phyloP scores from a whole-genome alignment of 2,113 vertebrate genomes.

The Gasterosteus nipponicus region DNA sequence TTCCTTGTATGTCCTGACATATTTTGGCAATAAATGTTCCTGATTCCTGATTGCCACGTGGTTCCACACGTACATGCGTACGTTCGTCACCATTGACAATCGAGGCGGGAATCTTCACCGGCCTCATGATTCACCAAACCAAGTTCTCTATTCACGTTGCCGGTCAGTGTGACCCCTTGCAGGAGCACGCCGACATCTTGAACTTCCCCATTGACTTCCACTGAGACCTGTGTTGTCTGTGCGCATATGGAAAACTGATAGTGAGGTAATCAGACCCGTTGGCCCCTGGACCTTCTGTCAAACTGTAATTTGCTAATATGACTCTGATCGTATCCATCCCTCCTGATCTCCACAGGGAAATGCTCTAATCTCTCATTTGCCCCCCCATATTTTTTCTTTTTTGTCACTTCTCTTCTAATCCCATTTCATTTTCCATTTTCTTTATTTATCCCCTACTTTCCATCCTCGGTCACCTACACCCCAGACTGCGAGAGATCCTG shows the following conservation, averaged over 20 bases:
- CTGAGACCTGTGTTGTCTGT: neutral
- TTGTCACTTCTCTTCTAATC: conserved; percentile 7
- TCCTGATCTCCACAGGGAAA: conserved; percentile 19
- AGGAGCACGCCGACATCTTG: too few relatives aligned
- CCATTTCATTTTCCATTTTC: conserved; percentile 23
- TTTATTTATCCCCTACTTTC: conserved; percentile 8
- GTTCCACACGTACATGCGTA: neutral
- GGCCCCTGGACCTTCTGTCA: neutral
- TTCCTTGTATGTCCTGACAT: too few relatives aligned
- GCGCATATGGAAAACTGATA: neutral
- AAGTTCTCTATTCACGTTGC: too few relatives aligned
- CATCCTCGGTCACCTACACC: neutral
- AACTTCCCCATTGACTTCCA: neutral
- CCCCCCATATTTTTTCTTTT: neutral
- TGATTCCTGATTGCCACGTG: neutral
- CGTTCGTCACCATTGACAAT: too few relatives aligned
- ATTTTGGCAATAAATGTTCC: too few relatives aligned
- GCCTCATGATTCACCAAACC: neutral
- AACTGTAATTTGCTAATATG: conserved; percentile 4
- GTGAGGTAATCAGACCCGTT: neutral
- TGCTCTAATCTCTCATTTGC: conserved; percentile 7
- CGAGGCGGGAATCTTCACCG: neutral
- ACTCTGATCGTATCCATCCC: conserved; percentile 18
- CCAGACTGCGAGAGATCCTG: conserved; percentile 24
- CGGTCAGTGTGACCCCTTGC: too few relatives aligned